phyloP scores from a whole-genome alignment of 2,113 vertebrate genomes.

The Oreotragus oreotragus region DNA sequence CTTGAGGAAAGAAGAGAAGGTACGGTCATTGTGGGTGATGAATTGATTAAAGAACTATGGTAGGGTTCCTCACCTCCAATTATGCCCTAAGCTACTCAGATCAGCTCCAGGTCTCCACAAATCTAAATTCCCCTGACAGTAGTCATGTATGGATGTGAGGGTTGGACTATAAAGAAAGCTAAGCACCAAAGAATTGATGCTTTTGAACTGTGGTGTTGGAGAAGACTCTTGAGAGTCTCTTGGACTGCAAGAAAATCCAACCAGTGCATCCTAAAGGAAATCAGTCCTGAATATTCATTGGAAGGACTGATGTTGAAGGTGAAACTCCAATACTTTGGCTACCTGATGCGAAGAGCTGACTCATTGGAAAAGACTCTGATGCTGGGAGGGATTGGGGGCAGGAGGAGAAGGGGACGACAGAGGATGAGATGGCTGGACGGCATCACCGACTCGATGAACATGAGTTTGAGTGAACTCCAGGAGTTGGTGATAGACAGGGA shows the following conservation, averaged over 20 bases:
- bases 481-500: neutral
- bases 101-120: neutral
- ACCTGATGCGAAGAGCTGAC: neutral
- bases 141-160: neutral
- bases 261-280: neutral
- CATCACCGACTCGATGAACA: neutral
- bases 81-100: neutral
- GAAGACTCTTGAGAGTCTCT: neutral
- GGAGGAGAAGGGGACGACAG: neutral
- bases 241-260: neutral
- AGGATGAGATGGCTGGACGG: neutral
- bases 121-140: neutral
- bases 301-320: neutral
- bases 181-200: accelerated
- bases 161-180: neutral
- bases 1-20: neutral
- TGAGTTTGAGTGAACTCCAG: neutral
- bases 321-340: neutral
- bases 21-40: neutral
- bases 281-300: neutral
- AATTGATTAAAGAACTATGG: neutral
- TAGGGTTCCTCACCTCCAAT: neutral
- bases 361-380: neutral
- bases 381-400: neutral
- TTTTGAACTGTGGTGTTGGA: neutral